Evolutionary conservation across 2,888 invertebrate genomes (phyloP), one percentile per base, ranked within the genome.

Genomic region (Chymomyza amoena): DNA sequence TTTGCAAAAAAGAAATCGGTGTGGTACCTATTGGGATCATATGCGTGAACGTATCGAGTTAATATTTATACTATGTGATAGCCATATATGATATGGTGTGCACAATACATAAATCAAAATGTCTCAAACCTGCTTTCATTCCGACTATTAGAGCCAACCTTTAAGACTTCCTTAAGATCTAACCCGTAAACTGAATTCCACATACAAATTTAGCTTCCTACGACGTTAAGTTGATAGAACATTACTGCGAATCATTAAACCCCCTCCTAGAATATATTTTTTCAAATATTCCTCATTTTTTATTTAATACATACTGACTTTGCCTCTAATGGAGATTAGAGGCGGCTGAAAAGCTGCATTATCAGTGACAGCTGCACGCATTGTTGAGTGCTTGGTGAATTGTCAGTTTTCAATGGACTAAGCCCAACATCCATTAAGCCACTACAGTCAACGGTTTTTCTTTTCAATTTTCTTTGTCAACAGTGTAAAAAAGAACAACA

Each of bases 251-350:
- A 20, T 20, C 25, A 4, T 10, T 45, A 13, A 45, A 13, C 0
- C 39, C 39, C 9, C 13, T n/a, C 39, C 39, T 45, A 6, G 39
- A 75, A 65, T 61, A 45, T 45, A 73, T 82, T 72, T 60, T 57
- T 62, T 62, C 39, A 60, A 51, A 69, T 72, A 63, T 61, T 13
- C 18, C 10, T n/a, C 18, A 18, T 54, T 54, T 20, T 54, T 54
- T 18, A 6, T n/a, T 54, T 7, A n/a, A 54, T 6, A 15, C 10
- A 18, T 16, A 85, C 80, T 52, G 88, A 86, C 69, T 70, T 75
- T 61, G 61, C 28, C 67, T 71, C 67, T 71, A 73, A 74, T 70
- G 76, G 61, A 75, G 78, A 76, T 80, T 66, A 75, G 67, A 67
- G 67, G 72, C 66, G 76, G 76, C 64, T 61, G 72, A 20, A 59